Percentiles rank a stretch among this genome's conserved stretches.
These are phyloP conservation scores for Drosophila bocqueti DNA, from an alignment of 1,140 invertebrate species.

Conservation along the genomic window DNA sequence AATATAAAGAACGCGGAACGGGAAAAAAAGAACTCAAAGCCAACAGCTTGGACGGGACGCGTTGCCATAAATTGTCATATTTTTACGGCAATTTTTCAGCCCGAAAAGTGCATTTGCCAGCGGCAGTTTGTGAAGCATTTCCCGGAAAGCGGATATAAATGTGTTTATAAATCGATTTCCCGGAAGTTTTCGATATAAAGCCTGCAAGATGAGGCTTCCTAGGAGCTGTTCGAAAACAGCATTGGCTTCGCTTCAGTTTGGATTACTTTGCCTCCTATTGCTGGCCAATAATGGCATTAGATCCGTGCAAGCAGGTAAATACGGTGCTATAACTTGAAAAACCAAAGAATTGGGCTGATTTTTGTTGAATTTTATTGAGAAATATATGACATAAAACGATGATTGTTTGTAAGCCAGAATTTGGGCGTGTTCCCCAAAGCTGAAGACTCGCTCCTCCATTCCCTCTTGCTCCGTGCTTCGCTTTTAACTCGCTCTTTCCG, in stretches of 20 bases:
- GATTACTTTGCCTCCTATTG: conserved; percentile 48
- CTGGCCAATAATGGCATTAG: conserved; percentile 62
- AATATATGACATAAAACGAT: conserved; percentile 48
- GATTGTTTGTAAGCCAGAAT: conserved; percentile 70
- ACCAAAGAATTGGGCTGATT: background rate
- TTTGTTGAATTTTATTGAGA: background rate
- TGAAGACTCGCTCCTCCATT: conserved; percentile 72
- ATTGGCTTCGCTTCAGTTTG: conserved; percentile 44
- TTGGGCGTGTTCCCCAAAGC: conserved; percentile 79
- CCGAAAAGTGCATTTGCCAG: conserved; percentile 49
- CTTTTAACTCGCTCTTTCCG: conserved; percentile 68
- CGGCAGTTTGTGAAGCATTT: conserved; percentile 21
- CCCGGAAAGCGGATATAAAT: conserved; percentile 46
- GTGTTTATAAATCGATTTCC: conserved; percentile 47
- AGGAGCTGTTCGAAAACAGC: conserved; percentile 8
- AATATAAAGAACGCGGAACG: conserved; percentile 1
- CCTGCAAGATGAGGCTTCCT: conserved; percentile 56
- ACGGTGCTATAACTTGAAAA: background rate
- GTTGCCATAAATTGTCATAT: conserved; percentile 28
- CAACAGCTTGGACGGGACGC: conserved; percentile 10
- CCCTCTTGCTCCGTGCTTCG: conserved; percentile 60
- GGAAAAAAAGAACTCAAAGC: background rate
- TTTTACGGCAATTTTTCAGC: conserved; percentile 20
- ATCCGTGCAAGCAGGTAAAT: conserved; percentile 67
- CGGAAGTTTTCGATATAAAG: conserved; percentile 28